Conservation (phyloP, 2,888 invertebrate genomes). For the Ophioninae sp. region DNA sequence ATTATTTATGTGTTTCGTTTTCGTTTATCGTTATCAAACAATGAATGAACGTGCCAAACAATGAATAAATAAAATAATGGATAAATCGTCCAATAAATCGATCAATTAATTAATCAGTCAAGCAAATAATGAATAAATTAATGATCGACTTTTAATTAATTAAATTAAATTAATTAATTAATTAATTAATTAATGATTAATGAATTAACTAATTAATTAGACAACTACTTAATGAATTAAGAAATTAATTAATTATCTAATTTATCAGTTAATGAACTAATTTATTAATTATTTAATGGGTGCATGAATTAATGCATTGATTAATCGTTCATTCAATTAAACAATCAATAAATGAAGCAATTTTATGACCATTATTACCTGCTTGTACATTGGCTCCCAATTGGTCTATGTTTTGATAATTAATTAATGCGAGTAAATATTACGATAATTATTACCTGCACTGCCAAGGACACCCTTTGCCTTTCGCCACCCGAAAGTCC, state of each 20-base stretch:
- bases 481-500: slow-evolving; percentile 94
- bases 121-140: background rate
- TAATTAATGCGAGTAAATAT: background rate
- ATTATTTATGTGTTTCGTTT: background rate
- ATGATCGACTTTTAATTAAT: background rate
- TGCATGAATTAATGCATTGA: no score
- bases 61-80: slow-evolving; percentile 4
- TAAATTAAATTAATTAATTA: background rate
- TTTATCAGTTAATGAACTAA: no score
- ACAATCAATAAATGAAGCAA: no score
- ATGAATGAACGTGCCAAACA: background rate
- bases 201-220: no score
- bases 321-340: no score
- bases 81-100: background rate
- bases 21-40: background rate
- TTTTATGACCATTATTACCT: no score
- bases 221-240: no score
- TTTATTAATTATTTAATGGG: no score
- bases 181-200: background rate
- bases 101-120: background rate
- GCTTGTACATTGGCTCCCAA: no score
- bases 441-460: slow-evolving; percentile 84
- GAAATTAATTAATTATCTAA: no score
- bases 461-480: slow-evolving; percentile 92
- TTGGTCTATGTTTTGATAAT: no score